These are phyloP conservation scores for Rhopalosiphum nymphaeae DNA, from an alignment of 2,888 invertebrate species.

Conservation along the genomic window DNA sequence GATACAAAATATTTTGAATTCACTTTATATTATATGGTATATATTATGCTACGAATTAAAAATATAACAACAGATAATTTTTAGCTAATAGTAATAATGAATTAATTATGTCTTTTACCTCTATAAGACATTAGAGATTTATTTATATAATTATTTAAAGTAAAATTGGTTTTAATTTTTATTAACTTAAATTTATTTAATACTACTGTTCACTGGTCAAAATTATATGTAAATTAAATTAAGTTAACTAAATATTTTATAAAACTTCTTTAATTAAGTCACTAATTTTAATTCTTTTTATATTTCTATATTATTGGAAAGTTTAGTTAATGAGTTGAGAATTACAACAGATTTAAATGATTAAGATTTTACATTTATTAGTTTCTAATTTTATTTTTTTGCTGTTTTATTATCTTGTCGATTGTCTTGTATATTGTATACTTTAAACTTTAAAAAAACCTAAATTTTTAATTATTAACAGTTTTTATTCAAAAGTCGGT, in stretches of 20 bases:
- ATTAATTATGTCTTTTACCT: background rate
- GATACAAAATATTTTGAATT: background rate
- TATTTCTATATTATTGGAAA: background rate
- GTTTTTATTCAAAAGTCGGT: background rate
- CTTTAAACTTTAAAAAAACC: background rate
- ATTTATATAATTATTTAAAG: background rate
- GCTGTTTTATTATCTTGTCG: background rate
- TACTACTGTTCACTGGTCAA: background rate
- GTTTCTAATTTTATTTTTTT: background rate
- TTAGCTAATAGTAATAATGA: background rate
- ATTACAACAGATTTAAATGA: background rate
- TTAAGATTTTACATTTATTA: background rate
- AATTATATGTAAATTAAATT: background rate
- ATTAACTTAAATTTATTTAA: background rate
- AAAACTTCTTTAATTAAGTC: background rate
- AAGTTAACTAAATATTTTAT: background rate
- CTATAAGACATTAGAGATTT: background rate
- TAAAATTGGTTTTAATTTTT: background rate
- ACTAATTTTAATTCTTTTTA: background rate
- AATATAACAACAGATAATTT: background rate
- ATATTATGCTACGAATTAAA: background rate
- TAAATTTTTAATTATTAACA: background rate
- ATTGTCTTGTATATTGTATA: background rate
- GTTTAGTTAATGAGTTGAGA: background rate
- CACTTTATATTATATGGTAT: background rate